Conservation (phyloP, 2,888 invertebrate species). For the Carabus problematicus region DNA sequence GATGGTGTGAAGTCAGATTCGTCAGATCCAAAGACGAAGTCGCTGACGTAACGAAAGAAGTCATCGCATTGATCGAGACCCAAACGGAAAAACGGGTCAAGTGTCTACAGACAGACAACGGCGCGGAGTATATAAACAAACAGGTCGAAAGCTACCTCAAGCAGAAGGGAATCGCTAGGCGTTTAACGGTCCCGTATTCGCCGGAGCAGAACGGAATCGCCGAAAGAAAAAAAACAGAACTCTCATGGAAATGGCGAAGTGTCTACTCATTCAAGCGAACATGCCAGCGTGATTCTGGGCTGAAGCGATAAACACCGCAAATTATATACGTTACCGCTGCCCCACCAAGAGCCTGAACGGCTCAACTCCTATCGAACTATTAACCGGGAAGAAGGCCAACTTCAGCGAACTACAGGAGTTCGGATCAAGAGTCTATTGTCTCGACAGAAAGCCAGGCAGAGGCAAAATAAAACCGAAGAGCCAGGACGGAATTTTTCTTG, state of each 20-base stretch:
- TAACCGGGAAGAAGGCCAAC: constrained; percentile 13
- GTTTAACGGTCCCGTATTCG: constrained; percentile 26
- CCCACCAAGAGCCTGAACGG: constrained; percentile 45
- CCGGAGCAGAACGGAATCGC: constrained; percentile 39
- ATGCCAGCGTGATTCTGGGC: constrained; percentile 50
- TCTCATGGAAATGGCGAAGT: constrained; percentile 50
- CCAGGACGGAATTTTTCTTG: constrained; percentile 38
- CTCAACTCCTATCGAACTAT: constrained; percentile 40
- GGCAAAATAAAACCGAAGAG: constrained; percentile 1
- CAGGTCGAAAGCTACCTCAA: constrained; percentile 43
- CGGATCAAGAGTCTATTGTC: constrained; percentile 3
- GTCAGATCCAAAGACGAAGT: constrained; percentile 20
- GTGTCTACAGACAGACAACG: constrained; percentile 42
- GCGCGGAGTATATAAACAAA: constrained; percentile 40
- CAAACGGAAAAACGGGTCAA: constrained; percentile 41
- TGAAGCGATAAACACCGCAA: constrained; percentile 52
- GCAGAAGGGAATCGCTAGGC: constrained; percentile 41
- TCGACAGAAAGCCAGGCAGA: neutral
- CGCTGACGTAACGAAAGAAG: constrained; percentile 28
- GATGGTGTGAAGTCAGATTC: constrained; percentile 30
- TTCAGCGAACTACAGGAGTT: constrained; percentile 2
- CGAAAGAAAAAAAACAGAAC: constrained; percentile 49
- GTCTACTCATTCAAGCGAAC: constrained; percentile 49
- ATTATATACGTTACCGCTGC: constrained; percentile 51
- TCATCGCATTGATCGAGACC: constrained; percentile 30